Evolutionary conservation across 2,888 invertebrate species (phyloP), one percentile per base, ranked within the genome.

Genomic region (Cyrtodaria siliqua): DNA sequence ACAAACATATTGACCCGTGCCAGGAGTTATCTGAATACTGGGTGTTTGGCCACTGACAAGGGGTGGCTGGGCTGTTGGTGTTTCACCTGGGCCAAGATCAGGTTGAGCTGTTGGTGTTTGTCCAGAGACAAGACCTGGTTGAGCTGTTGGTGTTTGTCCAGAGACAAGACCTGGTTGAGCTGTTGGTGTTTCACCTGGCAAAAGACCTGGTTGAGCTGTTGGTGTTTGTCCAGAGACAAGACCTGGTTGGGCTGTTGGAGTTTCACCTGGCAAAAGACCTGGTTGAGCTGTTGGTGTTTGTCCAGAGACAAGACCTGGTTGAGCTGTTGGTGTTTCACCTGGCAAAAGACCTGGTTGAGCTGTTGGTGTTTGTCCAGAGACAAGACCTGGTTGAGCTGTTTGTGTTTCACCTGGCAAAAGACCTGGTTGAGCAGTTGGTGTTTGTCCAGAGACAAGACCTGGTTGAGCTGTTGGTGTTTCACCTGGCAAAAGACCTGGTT

Each of bases 381-480:
- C 26, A 23, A 60, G 26, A n/a, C 53, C 64, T 47, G 59, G 64
- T 40, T 62, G 71, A 20, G 52, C 59, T 18, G 76, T 72, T 47
- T 80, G 81, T 38, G 71, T 57, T 12, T 69, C 62, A 44, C 63
- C 69, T 59, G 73, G 55, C 14, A 20, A 40, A 33, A 33, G 40
- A 47, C 55, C 47, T 66, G 81, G 77, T 20, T 55, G 56, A 12
- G 81, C 68, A 52, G 77, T 81, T 57, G 81, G 80, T 67, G 71
- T 23, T 26, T 55, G 20, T n/a, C 68, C 77, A 49, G 77, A 55
- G 27, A 42, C 47, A 12, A 55, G 27, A n/a, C 64, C 59, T 64
- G 80, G 80, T 16, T 62, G 63, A 8, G 77, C 74, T 27, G 77
- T 77, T 73, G 80, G 75, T 55, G 75, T 63, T 23, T 56, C 38